Percentiles rank a stretch among this genome's conserved stretches.
Evolutionary conservation across 1,140 invertebrate species (phyloP).

Genomic region (Daktulosphaira vitifoliae): DNA sequence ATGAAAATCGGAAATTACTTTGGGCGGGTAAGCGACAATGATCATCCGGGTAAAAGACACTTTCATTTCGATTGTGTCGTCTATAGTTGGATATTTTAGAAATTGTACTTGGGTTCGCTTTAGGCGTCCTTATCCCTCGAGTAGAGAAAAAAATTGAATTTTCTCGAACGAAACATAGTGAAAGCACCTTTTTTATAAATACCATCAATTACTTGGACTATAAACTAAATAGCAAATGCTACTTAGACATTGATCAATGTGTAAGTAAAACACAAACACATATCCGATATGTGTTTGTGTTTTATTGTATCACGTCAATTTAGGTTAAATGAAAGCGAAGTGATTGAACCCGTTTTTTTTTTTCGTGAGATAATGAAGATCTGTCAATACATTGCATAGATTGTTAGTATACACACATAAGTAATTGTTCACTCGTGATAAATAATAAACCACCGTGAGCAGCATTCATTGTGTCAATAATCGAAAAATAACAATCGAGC

Average conservation of each 20-base stretch:
- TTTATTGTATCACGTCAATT: not conserved
- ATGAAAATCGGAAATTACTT: too few species aligned
- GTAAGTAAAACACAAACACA: too few species aligned
- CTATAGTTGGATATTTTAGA: not conserved
- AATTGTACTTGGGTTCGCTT: not conserved
- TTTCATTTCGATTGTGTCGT: constrained; percentile 24
- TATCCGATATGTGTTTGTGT: too few species aligned
- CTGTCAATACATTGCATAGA: not conserved
- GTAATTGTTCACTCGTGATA: too few species aligned
- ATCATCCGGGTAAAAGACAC: not conserved
- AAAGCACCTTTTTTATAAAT: constrained; percentile 11
- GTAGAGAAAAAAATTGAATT: constrained; percentile 9
- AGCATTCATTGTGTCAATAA: too few species aligned
- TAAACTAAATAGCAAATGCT: too few species aligned
- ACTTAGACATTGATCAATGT: too few species aligned
- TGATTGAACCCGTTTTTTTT: constrained; percentile 11
- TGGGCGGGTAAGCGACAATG: too few species aligned
- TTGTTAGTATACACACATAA: too few species aligned
- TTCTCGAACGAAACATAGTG: constrained; percentile 10
- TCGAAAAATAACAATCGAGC: too few species aligned
- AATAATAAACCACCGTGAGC: too few species aligned
- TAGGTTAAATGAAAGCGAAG: constrained; percentile 21
- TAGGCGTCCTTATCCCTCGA: not conserved
- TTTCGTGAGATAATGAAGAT: not conserved
- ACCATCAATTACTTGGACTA: not conserved